Evolutionary conservation across 2,888 invertebrate genomes (phyloP).

Genomic region (Embidobia sp.): DNA sequence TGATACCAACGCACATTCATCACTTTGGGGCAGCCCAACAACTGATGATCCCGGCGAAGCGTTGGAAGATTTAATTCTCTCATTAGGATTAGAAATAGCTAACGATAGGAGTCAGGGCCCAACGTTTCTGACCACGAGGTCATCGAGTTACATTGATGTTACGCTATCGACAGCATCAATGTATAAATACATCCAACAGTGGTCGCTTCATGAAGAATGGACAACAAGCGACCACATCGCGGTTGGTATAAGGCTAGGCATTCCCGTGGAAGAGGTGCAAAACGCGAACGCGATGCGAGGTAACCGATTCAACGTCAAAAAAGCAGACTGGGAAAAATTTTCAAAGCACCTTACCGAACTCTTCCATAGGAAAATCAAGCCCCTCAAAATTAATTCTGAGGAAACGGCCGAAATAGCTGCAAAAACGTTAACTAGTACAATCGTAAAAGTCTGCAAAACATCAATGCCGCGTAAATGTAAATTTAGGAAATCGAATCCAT

Average conservation of each 20-base stretch:
- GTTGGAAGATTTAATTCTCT: not conserved
- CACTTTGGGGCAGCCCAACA: slow-evolving; percentile 29
- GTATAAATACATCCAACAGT: not conserved
- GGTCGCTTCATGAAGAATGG: slow-evolving; percentile 7
- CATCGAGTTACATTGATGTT: not conserved
- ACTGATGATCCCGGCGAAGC: not conserved
- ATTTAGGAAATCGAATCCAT: slow-evolving; percentile 62
- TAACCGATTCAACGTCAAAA: slow-evolving; percentile 29
- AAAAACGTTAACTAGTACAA: slow-evolving; percentile 14
- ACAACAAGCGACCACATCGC: slow-evolving; percentile 27
- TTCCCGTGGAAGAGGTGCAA: slow-evolving; percentile 5
- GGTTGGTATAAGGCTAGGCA: slow-evolving; percentile 12
- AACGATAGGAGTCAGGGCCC: not conserved
- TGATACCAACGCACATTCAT: slow-evolving; percentile 46
- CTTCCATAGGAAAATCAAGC: slow-evolving; percentile 14
- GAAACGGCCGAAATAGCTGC: slow-evolving; percentile 35
- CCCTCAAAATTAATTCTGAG: slow-evolving; percentile 18
- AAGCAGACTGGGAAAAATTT: slow-evolving; percentile 55
- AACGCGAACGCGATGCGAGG: not conserved
- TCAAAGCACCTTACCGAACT: slow-evolving; percentile 11
- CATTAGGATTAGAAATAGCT: not conserved
- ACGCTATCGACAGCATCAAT: not conserved
- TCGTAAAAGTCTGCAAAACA: slow-evolving; percentile 41
- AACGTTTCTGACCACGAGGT: not conserved
- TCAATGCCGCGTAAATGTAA: slow-evolving; percentile 38